Evolutionary conservation across 2,113 vertebrate species (phyloP), one percentile per base, ranked within the genome.

Genomic region (Oreotrochilus melanogaster): DNA sequence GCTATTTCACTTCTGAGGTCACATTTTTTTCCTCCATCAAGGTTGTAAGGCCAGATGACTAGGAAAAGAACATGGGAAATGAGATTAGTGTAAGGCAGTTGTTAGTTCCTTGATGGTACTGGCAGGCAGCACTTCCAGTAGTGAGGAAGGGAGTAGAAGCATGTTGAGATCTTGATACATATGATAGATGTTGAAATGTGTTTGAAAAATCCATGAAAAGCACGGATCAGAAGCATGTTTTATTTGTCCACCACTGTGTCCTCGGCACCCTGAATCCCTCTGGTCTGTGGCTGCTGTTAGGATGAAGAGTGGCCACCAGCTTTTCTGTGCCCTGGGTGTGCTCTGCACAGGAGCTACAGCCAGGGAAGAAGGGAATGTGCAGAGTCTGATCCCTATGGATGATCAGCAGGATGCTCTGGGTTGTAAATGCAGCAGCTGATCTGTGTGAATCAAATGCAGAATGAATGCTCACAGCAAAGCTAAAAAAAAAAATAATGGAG

Each of bases 271-370:
- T 22, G 23, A 43, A 28, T 62, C 11, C 61, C 22, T 79, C 16
- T 13, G 3, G 1, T 37, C 3, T 48, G 37, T 4, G 7, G 2
- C 7, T 62, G 10, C 7, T 48, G 15, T 54, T 33, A 12, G 11
- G 54, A 30, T 23, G 28, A 30, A 5, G 12, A 15, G 18, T 27
- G 48, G 18, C 53, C 7, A 2, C 16, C 58, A 87, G 30, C 24
- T 51, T 28, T 69, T 16, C 10, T 19, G 25, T 51, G 51, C 25
- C 42, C 31, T n/a, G 45, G 25, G 19, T n/a, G 65, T 30, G 7
- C 10, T 31, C 24, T 70, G n/a, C 33, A 11, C 10, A 27, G 21
- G 28, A 56, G 9, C 45, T 65, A 18, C 16, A 70, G 15, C 12
- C 23, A 25, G 16, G 25, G 27, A 3, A 70, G 48, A 35, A 17